Evolutionary conservation across 2,888 invertebrate species (phyloP), one percentile per base, ranked within the genome.

Genomic region (Catonia carolina): DNA sequence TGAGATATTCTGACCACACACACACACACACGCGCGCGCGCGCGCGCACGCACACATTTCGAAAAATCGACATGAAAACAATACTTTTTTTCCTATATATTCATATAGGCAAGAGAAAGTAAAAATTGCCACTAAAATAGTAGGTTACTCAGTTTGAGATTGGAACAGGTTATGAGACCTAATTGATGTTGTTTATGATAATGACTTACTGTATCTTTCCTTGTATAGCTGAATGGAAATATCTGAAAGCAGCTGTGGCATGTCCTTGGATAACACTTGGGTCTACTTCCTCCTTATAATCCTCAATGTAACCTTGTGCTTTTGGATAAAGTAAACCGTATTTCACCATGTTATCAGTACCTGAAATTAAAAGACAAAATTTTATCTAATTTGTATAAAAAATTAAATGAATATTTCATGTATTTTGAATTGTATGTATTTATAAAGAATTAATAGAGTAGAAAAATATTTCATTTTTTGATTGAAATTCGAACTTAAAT

Each of bases 161-260:
- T n/a, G n/a, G n/a, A n/a, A n/a, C n/a, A n/a, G n/a, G n/a, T n/a
- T n/a, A n/a, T n/a, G n/a, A n/a, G n/a, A n/a, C n/a, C n/a, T n/a
- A n/a, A 27, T 27, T 27, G 4, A 8, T 27, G 27, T 27, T 27
- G 27, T 8, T 27, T 27, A 4, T 6, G 27, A 6, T 27, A 27
- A 27, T n/a, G n/a, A 76, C 81, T 74, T 75, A 86, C 86, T 83
- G 78, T 54, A 86, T 74, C 65, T 77, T 78, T 62, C 86, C 86
- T 59, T 82, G 79, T 61, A 86, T 85, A 45, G 83, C 73, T 0
- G 83, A 78, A 67, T 86, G 86, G 78, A 86, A 86, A 67, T 82
- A 84, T 72, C 86, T 78, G 69, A 84, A 85, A 5, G 86, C 86
- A 6, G 84, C 84, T 0, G 80, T 84, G 2, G 86, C 81, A 65